Percentiles rank a stretch among this genome's conserved stretches.
phyloP scores from a whole-genome alignment of 2,888 invertebrate genomes.

The Himalopsyche japonica region DNA sequence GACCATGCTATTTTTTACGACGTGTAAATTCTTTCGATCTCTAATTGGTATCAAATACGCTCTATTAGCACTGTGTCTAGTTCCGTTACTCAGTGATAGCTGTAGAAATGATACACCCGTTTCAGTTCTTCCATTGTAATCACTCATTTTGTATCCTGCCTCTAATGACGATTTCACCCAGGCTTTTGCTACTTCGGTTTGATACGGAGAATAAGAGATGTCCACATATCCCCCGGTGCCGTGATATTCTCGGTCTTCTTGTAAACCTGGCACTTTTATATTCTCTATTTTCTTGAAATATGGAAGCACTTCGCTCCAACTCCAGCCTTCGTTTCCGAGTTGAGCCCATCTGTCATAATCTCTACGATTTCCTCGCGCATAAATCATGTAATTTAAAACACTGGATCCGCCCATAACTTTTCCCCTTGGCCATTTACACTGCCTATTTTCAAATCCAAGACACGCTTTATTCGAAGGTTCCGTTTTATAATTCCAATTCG shows the following conservation, averaged over 20 bases:
- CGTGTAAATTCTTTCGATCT: constrained; percentile 64
- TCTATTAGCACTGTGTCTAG: constrained; percentile 67
- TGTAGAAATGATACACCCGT: constrained; percentile 66
- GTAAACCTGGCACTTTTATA: constrained; percentile 61
- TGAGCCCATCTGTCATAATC: constrained; percentile 80
- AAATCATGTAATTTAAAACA: constrained; percentile 81
- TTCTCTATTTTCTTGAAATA: constrained; percentile 81
- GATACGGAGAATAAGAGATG: constrained; percentile 59
- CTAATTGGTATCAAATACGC: constrained; percentile 67
- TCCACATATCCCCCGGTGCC: constrained; percentile 61
- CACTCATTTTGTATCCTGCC: constrained; percentile 62
- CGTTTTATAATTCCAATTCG: constrained; percentile 83
- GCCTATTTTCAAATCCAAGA: constrained; percentile 72
- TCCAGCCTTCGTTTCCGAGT: constrained; percentile 74
- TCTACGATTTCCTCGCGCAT: constrained; percentile 68
- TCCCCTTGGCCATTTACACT: constrained; percentile 79
- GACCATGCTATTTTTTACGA: constrained; percentile 64
- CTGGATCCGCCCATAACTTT: constrained; percentile 83
- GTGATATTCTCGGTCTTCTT: constrained; percentile 58
- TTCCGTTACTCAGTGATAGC: constrained; percentile 67
- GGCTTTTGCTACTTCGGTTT: constrained; percentile 56
- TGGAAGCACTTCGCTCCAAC: constrained; percentile 70
- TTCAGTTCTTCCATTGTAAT: constrained; percentile 66
- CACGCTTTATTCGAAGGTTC: constrained; percentile 74
- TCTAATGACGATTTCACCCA: constrained; percentile 67